Conservation (phyloP, 2,113 vertebrate genomes). For the Zosterops japonicus region DNA sequence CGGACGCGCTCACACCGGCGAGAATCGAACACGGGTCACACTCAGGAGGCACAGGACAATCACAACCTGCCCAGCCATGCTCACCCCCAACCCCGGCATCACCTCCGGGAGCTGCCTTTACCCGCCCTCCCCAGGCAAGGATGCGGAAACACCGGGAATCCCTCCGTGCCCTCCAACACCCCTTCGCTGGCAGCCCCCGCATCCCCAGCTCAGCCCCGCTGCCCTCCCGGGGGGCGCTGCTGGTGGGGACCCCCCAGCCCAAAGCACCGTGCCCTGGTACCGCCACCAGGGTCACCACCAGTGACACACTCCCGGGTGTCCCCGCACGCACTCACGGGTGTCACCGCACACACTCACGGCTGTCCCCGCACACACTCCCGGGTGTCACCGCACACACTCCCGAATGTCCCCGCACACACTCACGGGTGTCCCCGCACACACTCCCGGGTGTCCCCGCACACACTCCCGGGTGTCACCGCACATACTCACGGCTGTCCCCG, state of each 20-base stretch:
- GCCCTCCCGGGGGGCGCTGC: not conserved
- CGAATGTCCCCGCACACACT: not conserved
- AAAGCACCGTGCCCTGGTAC: too few species aligned
- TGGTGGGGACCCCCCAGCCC: not conserved
- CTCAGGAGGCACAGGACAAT: not conserved
- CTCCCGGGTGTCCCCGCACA: not conserved
- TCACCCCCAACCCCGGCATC: not conserved
- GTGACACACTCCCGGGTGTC: not conserved
- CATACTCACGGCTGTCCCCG: not conserved
- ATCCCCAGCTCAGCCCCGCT: not conserved
- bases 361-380: not conserved
- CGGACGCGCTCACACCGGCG: not conserved
- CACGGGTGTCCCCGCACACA: not conserved
- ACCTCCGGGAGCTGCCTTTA: rapidly evolving
- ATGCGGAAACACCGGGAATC: too few species aligned
- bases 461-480: not conserved
- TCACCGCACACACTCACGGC: not conserved
- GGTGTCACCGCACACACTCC: not conserved
- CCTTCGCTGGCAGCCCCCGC: not conserved
- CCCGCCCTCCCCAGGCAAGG: not conserved
- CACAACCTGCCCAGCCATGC: rapidly evolving
- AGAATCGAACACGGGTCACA: not conserved
- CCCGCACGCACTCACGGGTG: not conserved
- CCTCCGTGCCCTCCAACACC: not conserved
- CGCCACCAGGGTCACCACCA: too few species aligned